A percentile compares a stretch with the other conserved stretches of the same genome.
Conservation (phyloP, 2,797 vertebrate genomes). For the Loriculus beryllinus region DNA sequence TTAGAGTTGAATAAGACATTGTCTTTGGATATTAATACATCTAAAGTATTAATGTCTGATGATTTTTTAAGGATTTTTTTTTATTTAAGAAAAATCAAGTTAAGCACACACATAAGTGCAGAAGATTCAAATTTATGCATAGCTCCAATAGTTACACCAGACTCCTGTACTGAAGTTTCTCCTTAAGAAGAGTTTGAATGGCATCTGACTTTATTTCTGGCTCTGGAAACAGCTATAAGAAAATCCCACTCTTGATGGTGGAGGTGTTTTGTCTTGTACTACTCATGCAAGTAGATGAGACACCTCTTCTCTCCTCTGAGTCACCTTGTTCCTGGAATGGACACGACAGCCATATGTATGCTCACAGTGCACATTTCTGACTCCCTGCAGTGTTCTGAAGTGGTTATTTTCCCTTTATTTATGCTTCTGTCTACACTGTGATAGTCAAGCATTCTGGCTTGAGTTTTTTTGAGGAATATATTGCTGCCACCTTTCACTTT, state of each 20-base stretch:
- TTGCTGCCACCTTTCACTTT: background rate
- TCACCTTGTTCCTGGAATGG: background rate
- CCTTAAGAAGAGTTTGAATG: background rate
- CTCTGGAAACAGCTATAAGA: background rate
- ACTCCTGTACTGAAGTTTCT: background rate
- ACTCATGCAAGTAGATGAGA: background rate
- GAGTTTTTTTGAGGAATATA: background rate
- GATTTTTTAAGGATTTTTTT: background rate
- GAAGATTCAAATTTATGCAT: background rate
- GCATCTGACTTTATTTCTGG: constrained; percentile 18
- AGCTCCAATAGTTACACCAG: background rate
- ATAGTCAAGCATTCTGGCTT: background rate
- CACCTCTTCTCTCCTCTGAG: background rate
- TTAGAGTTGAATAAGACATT: background rate
- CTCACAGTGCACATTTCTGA: background rate
- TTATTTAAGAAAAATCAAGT: background rate
- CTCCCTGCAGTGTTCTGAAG: background rate
- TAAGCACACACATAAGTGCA: background rate
- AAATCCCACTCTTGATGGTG: background rate
- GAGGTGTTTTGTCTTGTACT: constrained; percentile 25
- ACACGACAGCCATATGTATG: background rate
- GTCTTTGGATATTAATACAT: background rate
- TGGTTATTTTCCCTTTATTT: background rate
- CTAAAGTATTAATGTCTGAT: background rate
- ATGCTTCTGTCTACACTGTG: background rate